Base-by-base conservation (phyloP, 1,140 invertebrate species). In the Agraylea sexmaculata region DNA sequence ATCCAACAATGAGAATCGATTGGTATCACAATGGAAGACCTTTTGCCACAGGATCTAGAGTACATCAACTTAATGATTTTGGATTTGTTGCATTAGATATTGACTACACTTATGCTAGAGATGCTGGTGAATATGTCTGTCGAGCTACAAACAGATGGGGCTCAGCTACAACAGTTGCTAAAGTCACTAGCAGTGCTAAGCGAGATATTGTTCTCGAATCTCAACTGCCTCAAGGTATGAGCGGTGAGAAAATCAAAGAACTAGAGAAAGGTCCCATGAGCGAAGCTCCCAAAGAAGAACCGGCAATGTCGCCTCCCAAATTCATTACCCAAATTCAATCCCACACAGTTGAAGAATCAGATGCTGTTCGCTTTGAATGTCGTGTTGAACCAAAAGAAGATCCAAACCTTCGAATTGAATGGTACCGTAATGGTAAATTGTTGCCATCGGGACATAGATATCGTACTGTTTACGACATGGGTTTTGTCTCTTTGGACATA, bases 341-440 rank as follows among this genome's bases (percentile, higher is more conserved):
- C 7, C 70, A 76, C 11, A 83, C 80, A 2, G 74, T 87, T 3
- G 82, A 83, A 52, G 90, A 95, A 67, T 83, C 85, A 7, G 89
- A 97, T 64, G 77, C 83, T 1, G 81, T 93, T 1, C 79, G 89
- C 37, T 97, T 99, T 55, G 91, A 98, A 62, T 95, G 90, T 53
- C 77, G 83, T 40, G 83, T 99, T 3, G 85, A 93, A 56, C 95
- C 94, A 1, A 87, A 91, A 62, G 86, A 87, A 49, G 94, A 99
- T 74, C 81, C 92, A 1, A 90, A 82, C 44, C 68, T 98, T 45
- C 74, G 78, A 15, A 81, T 95, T 20, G 87, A 93, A 60, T 95
- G 91, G 91, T 93, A 86, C 53, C 75, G 85, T 52, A 91, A 95
- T 60, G 88, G 87, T 37, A 88, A 90, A 65, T 64, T 80, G 0